phyloP scores from a whole-genome alignment of 2,797 vertebrate species.

The Enoplosus armatus region DNA sequence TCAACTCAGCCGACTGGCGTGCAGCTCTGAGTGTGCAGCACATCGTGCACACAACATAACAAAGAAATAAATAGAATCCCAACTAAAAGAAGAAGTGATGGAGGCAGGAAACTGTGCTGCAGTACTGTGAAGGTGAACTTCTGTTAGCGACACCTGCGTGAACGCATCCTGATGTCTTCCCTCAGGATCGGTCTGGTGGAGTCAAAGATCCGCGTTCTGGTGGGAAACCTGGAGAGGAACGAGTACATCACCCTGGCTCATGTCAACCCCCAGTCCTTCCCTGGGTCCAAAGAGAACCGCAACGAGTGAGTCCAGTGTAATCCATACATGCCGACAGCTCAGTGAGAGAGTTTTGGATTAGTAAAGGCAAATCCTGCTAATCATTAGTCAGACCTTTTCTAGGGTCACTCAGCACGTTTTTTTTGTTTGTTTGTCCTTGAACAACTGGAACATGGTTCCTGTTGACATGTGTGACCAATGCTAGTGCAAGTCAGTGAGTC shows the following conservation, averaged over 20 bases:
- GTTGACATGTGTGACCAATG: background rate
- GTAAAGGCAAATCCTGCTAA: background rate
- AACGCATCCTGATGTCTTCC: constrained; percentile 7
- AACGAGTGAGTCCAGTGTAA: constrained; percentile 87
- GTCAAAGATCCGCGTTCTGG: constrained; percentile 98
- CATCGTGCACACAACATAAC: background rate
- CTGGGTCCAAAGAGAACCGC: constrained; percentile 89
- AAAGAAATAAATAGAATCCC: background rate
- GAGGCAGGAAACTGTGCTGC: background rate
- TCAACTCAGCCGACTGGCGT: background rate
- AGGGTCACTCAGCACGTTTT: background rate
- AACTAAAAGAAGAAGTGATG: background rate
- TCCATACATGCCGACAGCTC: background rate
- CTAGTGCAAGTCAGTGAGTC: background rate
- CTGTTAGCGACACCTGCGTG: background rate
- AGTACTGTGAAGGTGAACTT: background rate
- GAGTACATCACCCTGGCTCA: constrained; percentile 97
- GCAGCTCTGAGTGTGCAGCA: background rate
- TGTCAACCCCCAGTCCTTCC: constrained; percentile 97
- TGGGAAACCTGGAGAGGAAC: constrained; percentile 96
- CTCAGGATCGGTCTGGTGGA: constrained; percentile 96
- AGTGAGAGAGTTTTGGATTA: background rate
- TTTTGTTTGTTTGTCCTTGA: background rate
- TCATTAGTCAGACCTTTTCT: background rate
- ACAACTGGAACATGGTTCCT: background rate